These are phyloP conservation scores for Chromis chromis DNA, from an alignment of 2,797 vertebrate species.

Conservation along the genomic window DNA sequence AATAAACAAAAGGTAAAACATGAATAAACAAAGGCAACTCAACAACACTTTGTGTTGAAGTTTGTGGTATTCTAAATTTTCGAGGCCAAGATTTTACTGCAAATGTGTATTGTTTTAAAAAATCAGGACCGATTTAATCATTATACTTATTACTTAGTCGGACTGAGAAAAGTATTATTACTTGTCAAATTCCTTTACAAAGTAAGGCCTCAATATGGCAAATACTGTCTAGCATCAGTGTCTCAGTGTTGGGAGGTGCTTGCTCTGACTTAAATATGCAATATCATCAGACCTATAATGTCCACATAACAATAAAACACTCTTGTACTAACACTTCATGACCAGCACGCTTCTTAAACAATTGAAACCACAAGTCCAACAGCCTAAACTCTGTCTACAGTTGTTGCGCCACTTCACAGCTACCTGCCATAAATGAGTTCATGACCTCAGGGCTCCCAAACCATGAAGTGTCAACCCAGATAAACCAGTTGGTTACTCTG, in stretches of 20 bases:
- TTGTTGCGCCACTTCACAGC: slow-evolving; percentile 45
- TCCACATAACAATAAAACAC: background rate
- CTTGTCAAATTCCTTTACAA: background rate
- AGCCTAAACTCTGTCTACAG: slow-evolving; percentile 2
- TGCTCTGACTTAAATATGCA: background rate
- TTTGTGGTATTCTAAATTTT: too few species aligned
- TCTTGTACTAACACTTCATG: background rate
- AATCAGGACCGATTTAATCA: background rate
- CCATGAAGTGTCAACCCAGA: slow-evolving; percentile 42
- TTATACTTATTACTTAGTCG: background rate
- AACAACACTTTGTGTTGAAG: too few species aligned
- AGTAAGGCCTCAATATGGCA: background rate
- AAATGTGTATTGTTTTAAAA: background rate
- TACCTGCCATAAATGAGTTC: slow-evolving; percentile 68
- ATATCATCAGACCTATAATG: background rate
- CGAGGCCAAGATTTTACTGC: too few species aligned
- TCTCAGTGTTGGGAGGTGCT: background rate
- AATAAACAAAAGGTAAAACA: too few species aligned
- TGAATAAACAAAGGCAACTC: too few species aligned
- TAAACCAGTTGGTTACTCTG: slow-evolving; percentile 38
- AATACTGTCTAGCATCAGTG: background rate
- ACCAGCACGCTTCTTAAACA: background rate
- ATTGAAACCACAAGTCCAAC: background rate
- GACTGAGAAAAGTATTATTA: background rate
- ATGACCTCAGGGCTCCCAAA: slow-evolving; percentile 52